Conservation (phyloP, 1,140 invertebrate species). For the Panagrolaimus sp. region DNA sequence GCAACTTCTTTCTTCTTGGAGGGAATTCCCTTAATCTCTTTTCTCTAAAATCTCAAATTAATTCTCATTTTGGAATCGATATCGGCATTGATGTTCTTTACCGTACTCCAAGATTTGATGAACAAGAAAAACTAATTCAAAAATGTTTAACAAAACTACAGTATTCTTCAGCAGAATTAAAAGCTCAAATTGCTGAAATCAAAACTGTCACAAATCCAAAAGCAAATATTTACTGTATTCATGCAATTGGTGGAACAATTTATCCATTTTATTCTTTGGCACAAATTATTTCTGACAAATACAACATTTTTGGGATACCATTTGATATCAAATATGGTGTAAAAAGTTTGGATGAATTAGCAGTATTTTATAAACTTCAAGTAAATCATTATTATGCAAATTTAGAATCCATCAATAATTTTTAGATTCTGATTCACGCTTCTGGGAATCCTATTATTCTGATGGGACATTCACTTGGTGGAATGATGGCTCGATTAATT, state of each 20-base stretch:
- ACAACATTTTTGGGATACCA: slow-evolving; percentile 1
- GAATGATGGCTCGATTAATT: not conserved
- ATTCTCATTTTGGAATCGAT: not conserved
- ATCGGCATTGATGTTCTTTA: not conserved
- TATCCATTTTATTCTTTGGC: slow-evolving; percentile 3
- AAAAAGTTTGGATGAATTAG: not conserved
- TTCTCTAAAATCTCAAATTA: not conserved
- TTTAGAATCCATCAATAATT: not conserved
- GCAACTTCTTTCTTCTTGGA: not conserved
- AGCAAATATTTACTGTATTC: not conserved
- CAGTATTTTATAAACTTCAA: not conserved
- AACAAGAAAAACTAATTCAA: not conserved
- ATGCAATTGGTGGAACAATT: slow-evolving; percentile 8
- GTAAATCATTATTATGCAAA: not conserved
- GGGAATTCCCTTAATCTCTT: not conserved
- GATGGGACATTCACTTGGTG: slow-evolving; percentile 10
- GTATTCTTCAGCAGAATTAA: not conserved
- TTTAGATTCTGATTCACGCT: not conserved
- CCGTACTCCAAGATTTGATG: not conserved
- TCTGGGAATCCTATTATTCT: not conserved
- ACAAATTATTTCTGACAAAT: not conserved
- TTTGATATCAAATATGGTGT: not conserved
- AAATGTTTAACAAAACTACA: not conserved
- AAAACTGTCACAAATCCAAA: not conserved
- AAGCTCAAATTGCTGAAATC: slow-evolving; percentile 4